These are phyloP conservation scores for Phallusia fumigata DNA, from an alignment of 23 tunicate genomes.

Conservation along the genomic window DNA sequence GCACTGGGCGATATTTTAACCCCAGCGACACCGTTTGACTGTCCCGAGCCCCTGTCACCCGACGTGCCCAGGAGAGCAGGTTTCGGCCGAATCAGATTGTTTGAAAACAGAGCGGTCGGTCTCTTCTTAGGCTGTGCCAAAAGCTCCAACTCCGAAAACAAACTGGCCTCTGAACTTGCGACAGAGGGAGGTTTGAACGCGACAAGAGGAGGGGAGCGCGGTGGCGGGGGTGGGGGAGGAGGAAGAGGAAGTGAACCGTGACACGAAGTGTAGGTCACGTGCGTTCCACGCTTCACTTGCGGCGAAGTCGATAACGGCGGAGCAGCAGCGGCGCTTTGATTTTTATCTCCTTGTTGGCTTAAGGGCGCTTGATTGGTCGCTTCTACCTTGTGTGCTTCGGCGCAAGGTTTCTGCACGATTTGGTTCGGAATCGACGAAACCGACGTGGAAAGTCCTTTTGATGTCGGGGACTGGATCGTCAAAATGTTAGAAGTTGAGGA, in stretches of 20 bases:
- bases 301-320: not conserved
- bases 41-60: not conserved
- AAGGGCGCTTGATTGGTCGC: not conserved
- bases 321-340: not conserved
- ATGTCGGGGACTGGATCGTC: not conserved
- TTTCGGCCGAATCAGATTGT: slow-evolving; percentile 33
- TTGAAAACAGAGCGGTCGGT: slow-evolving; percentile 15
- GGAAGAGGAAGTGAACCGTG: slow-evolving; percentile 20
- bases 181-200: slow-evolving; percentile 2
- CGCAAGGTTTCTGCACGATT: not conserved
- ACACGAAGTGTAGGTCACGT: not conserved
- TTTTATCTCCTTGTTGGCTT: slow-evolving; percentile 5
- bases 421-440: not conserved
- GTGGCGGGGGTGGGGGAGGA: slow-evolving; percentile 40
- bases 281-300: slow-evolving; percentile 1
- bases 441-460: not conserved
- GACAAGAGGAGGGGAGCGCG: slow-evolving; percentile 32
- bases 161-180: not conserved
- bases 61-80: slow-evolving; percentile 4
- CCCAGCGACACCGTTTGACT: slow-evolving; percentile 7
- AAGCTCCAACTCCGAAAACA: not conserved
- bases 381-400: not conserved
- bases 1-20: slow-evolving; percentile 36
- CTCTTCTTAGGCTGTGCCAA: not conserved
- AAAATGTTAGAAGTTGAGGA: not conserved